Percentiles rank a stretch among this genome's conserved stretches.
Conservation (phyloP, 2,113 vertebrate genomes). For the Tauraco erythrolophus region DNA sequence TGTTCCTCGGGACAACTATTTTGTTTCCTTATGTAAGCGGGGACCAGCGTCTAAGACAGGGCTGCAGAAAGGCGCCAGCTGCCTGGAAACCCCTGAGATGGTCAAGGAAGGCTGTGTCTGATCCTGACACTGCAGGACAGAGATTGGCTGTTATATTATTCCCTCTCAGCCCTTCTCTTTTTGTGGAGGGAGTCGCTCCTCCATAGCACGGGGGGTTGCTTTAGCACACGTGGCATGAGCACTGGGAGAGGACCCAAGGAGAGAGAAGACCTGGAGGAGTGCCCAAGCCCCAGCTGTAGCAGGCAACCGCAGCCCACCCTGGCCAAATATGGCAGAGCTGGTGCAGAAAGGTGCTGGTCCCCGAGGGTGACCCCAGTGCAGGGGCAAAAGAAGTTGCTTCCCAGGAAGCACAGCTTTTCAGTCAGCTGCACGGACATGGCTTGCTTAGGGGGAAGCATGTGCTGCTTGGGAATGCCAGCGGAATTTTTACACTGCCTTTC, state of each 20-base stretch:
- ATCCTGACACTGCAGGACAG: rapidly evolving
- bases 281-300: background rate
- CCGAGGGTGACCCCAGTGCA: background rate
- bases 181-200: background rate
- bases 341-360: background rate
- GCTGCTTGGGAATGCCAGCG: background rate
- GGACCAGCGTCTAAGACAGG: background rate
- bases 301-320: background rate
- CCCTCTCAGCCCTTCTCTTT: background rate
- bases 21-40: rapidly evolving
- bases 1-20: background rate
- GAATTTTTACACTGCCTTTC: background rate
- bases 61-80: background rate
- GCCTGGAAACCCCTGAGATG: background rate
- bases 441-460: rapidly evolving
- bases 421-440: background rate
- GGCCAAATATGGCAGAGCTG: background rate
- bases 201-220: rapidly evolving
- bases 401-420: rapidly evolving
- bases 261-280: background rate
- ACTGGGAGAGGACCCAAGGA: rapidly evolving
- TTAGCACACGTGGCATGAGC: rapidly evolving
- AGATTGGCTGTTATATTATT: background rate
- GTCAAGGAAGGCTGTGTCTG: background rate
- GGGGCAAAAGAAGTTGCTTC: background rate